Conservation (phyloP, 2,888 invertebrate genomes). For the Epirrhoe tristata region DNA sequence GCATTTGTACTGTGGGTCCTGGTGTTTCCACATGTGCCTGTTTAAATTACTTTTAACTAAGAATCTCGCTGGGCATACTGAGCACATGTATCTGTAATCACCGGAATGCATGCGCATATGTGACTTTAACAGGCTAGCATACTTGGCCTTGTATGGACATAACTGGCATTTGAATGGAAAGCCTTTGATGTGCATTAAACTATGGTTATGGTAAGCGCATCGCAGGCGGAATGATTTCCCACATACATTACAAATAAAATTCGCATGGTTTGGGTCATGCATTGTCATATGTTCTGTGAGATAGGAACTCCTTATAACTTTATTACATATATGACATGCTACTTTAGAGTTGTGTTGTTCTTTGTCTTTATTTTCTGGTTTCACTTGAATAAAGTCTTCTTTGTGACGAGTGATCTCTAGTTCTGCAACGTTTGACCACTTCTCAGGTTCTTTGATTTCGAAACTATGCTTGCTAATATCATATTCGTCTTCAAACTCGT, state of each 20-base stretch:
- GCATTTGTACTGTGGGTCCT: conserved; percentile 63
- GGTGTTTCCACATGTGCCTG: conserved; percentile 64
- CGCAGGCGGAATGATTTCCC: conserved; percentile 65
- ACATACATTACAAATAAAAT: conserved; percentile 68
- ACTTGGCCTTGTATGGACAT: conserved; percentile 63
- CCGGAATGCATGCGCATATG: conserved; percentile 66
- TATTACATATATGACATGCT: conserved; percentile 55
- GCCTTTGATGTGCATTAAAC: conserved; percentile 60
- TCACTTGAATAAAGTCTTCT: conserved; percentile 24
- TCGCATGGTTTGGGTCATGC: conserved; percentile 65
- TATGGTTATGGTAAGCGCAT: conserved; percentile 66
- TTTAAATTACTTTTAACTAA: conserved; percentile 69
- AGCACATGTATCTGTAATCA: conserved; percentile 67
- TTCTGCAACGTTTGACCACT: background rate
- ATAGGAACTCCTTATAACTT: conserved; percentile 62
- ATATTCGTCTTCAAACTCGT: conserved; percentile 39
- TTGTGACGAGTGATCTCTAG: background rate
- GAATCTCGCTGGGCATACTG: conserved; percentile 67
- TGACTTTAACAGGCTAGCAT: conserved; percentile 60
- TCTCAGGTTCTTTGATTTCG: conserved; percentile 41
- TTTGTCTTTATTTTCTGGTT: conserved; percentile 41
- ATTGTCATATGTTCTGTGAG: conserved; percentile 65
- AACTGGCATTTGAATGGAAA: conserved; percentile 65
- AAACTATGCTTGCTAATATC: conserved; percentile 45
- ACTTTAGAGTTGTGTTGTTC: conserved; percentile 50